These are phyloP conservation scores for Teinopalpus imperialis DNA, from an alignment of 2,888 invertebrate genomes.

Conservation along the genomic window DNA sequence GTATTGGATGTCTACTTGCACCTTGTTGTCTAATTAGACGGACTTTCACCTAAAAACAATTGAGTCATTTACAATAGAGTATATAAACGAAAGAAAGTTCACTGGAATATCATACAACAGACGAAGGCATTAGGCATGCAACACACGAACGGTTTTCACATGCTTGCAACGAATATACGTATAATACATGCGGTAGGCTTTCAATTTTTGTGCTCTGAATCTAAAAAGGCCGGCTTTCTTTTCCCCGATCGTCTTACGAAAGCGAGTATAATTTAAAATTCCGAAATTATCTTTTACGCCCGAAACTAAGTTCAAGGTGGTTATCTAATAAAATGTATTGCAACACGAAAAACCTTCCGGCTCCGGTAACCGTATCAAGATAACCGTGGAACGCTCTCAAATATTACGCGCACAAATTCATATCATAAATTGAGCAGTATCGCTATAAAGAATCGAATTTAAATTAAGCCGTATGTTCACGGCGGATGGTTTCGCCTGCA, in stretches of 20 bases:
- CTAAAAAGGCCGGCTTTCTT: constrained; percentile 42
- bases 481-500: constrained; percentile 37
- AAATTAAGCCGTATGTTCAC: constrained; percentile 50
- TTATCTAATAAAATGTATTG: constrained; percentile 11
- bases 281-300: constrained; percentile 3
- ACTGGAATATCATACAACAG: constrained; percentile 18
- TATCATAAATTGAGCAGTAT: constrained; percentile 30
- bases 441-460: constrained; percentile 48
- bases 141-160: constrained; percentile 62
- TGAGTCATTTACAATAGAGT: constrained; percentile 16
- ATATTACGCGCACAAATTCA: constrained; percentile 1
- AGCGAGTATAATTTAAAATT: constrained; percentile 30
- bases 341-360: neutral
- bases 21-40: too few relatives aligned
- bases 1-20: too few relatives aligned
- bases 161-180: constrained; percentile 49
- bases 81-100: constrained; percentile 23
- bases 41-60: constrained; percentile 12
- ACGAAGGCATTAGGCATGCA: constrained; percentile 50
- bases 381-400: constrained; percentile 8
- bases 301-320: neutral
- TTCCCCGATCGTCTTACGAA: constrained; percentile 42
- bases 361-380: constrained; percentile 14
- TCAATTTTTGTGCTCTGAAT: constrained; percentile 52
- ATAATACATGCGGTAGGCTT: constrained; percentile 54